phyloP scores from a whole-genome alignment of 2,113 vertebrate genomes.

The Vulpes lagopus region DNA sequence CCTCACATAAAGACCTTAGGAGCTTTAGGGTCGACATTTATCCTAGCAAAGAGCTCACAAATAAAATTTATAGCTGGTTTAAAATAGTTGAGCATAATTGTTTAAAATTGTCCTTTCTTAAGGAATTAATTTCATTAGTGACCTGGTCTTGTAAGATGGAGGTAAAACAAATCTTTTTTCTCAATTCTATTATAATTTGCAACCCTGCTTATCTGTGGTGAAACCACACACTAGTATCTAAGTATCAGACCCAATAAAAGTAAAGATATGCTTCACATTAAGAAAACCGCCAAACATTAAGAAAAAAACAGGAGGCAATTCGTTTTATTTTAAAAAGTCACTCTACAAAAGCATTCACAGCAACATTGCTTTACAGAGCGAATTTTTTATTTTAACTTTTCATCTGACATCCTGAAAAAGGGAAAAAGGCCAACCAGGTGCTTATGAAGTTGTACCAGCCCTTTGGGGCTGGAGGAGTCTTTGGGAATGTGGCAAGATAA shows the following conservation, averaged over 20 bases:
- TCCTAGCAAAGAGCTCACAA: conserved; percentile 6
- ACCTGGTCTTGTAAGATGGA: background rate
- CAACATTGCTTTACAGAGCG: background rate
- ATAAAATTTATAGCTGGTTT: conserved; percentile 52
- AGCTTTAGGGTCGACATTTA: conserved; percentile 20
- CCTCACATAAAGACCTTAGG: conserved; percentile 11
- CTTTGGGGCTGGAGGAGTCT: background rate
- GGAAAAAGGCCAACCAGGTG: background rate
- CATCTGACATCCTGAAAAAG: background rate
- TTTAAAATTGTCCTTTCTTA: conserved; percentile 49
- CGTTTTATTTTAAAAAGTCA: background rate
- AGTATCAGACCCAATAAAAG: background rate
- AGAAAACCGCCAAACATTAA: conserved; percentile 35
- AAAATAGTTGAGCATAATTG: conserved; percentile 30
- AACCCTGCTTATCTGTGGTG: background rate
- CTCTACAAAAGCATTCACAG: background rate
- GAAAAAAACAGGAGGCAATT: conserved; percentile 49
- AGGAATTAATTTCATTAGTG: conserved; percentile 45
- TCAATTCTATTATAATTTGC: conserved; percentile 43
- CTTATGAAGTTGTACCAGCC: background rate
- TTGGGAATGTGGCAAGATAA: background rate
- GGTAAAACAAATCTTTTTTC: conserved; percentile 13
- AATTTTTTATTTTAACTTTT: conserved; percentile 50
- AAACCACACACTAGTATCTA: background rate
- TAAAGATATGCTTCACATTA: background rate